Percentiles rank a stretch among this genome's conserved stretches.
Evolutionary conservation across 2,113 vertebrate species (phyloP).

Genomic region (Euleptes europaea): DNA sequence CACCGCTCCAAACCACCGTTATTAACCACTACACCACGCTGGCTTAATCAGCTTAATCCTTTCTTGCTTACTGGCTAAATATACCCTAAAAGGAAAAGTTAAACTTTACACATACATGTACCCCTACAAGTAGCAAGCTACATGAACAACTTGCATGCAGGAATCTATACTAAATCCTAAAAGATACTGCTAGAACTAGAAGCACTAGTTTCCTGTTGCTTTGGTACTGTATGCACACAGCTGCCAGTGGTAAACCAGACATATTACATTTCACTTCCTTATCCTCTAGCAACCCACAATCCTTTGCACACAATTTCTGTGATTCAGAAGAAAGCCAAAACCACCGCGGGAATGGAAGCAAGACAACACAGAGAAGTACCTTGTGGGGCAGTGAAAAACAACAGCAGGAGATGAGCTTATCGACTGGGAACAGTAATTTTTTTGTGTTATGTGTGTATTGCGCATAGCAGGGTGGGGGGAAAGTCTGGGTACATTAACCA

Average conservation of each 20-base stretch:
- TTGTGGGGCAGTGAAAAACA: not conserved
- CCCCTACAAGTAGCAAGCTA: not conserved
- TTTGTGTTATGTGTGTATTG: not conserved
- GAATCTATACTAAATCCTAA: not conserved
- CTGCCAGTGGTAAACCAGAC: not conserved
- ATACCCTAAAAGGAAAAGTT: not conserved
- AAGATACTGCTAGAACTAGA: no score
- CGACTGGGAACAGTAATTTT: not conserved
- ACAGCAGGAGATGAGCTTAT: slow-evolving; percentile 6
- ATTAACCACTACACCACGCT: no score
- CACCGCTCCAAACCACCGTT: no score
- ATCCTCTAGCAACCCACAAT: not conserved
- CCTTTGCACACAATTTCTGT: not conserved
- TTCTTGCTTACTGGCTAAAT: not conserved
- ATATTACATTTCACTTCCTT: not conserved
- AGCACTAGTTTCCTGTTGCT: not conserved
- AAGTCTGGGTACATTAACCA: not conserved
- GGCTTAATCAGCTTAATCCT: not conserved
- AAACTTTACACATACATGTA: not conserved
- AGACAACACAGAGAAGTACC: not conserved
- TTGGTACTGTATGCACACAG: not conserved
- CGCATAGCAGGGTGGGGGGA: not conserved
- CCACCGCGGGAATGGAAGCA: not conserved
- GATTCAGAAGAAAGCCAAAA: not conserved
- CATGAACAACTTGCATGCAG: not conserved